phyloP scores from a whole-genome alignment of 2,888 invertebrate species.

The Therioaphis trifolii region DNA sequence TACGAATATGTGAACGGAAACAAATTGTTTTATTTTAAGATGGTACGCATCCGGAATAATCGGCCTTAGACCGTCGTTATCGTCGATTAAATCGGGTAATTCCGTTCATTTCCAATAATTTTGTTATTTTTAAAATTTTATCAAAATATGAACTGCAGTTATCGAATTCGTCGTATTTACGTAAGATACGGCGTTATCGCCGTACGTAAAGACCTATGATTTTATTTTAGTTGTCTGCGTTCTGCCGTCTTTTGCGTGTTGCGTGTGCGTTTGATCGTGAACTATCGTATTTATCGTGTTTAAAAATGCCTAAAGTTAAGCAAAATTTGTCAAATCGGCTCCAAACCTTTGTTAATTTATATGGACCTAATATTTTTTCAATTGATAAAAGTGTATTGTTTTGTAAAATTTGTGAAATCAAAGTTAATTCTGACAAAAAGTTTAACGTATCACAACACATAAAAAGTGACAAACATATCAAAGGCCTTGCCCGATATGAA shows the following conservation, averaged over 20 bases:
- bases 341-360: neutral
- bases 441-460: slow-evolving; percentile 6
- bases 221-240: slow-evolving; percentile 13
- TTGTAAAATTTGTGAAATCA: slow-evolving; percentile 7
- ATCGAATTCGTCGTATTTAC: slow-evolving; percentile 18
- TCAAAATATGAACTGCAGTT: slow-evolving; percentile 11
- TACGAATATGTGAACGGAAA: slow-evolving; percentile 22
- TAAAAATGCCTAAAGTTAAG: slow-evolving; percentile 37
- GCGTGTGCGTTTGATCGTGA: slow-evolving; percentile 4
- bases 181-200: slow-evolving; percentile 7
- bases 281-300: slow-evolving; percentile 4
- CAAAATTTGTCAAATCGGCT: slow-evolving; percentile 21
- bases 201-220: slow-evolving; percentile 11
- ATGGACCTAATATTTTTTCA: slow-evolving; percentile 6
- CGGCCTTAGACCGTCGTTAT: slow-evolving; percentile 12
- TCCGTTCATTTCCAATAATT: slow-evolving; percentile 7
- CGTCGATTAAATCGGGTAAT: neutral
- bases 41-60: slow-evolving; percentile 12
- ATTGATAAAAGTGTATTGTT: neutral
- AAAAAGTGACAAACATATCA: slow-evolving; percentile 20
- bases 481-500: neutral
- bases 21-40: slow-evolving; percentile 17
- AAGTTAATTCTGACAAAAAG: slow-evolving; percentile 8
- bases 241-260: slow-evolving; percentile 7
- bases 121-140: neutral